phyloP scores from a whole-genome alignment of 2,888 invertebrate species.

The Dendrolimus pini region DNA sequence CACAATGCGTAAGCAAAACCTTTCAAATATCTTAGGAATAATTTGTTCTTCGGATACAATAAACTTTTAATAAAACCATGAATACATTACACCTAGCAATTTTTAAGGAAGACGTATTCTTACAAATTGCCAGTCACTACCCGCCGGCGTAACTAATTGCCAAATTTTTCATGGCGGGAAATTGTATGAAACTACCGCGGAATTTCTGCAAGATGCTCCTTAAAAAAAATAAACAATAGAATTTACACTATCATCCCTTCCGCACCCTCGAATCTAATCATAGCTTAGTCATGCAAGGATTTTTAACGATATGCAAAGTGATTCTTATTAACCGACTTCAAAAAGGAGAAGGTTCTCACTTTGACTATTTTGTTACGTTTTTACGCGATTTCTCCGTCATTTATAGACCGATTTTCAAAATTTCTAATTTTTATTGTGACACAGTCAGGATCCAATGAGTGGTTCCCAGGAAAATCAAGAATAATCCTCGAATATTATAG shows the following conservation, averaged over 20 bases:
- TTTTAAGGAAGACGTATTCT: background rate
- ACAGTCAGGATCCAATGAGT: too few species aligned
- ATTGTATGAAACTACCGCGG: conserved; percentile 1
- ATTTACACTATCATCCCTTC: background rate
- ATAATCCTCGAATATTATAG: too few species aligned
- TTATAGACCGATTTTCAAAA: too few species aligned
- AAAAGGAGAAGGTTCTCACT: too few species aligned
- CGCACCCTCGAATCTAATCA: background rate
- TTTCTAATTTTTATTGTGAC: too few species aligned
- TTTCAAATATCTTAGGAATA: background rate
- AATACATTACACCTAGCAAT: background rate
- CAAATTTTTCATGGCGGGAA: conserved; percentile 5
- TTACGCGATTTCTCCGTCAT: too few species aligned
- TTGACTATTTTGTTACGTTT: too few species aligned
- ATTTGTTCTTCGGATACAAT: background rate
- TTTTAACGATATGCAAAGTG: too few species aligned
- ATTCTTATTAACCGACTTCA: too few species aligned
- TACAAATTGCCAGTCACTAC: conserved; percentile 5
- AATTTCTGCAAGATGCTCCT: background rate
- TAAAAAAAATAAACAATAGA: background rate
- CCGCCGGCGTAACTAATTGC: conserved; percentile 4
- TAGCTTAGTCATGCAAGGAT: too few species aligned
- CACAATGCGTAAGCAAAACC: conserved; percentile 2
- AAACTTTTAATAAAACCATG: background rate
- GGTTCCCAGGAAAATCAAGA: too few species aligned